Evolutionary conservation across 2,888 invertebrate species (phyloP).

Genomic region (Nematopogon swammerdamellus): DNA sequence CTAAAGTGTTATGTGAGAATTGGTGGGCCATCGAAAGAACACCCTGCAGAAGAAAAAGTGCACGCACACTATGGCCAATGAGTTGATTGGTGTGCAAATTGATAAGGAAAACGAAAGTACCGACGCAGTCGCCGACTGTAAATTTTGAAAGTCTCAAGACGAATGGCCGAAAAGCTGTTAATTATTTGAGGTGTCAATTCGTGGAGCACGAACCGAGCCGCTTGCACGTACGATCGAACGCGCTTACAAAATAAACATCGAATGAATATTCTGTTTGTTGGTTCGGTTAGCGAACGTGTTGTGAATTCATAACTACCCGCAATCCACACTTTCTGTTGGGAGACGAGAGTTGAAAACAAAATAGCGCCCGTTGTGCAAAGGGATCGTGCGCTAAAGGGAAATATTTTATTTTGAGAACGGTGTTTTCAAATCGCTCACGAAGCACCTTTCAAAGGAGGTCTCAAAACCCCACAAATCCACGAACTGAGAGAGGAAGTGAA

Average conservation of each 20-base stretch:
- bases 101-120: not conserved
- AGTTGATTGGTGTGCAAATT: too few species aligned
- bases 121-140: not conserved
- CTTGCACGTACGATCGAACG: too few species aligned
- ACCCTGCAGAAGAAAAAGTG: too few species aligned
- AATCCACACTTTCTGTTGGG: not conserved
- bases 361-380: not conserved
- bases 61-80: too few species aligned
- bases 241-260: not conserved
- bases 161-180: not conserved
- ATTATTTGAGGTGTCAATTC: not conserved
- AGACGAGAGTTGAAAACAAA: not conserved
- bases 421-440: not conserved
- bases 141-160: not conserved
- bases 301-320: not conserved
- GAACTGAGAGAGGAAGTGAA: too few species aligned
- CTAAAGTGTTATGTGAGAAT: too few species aligned
- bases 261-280: not conserved
- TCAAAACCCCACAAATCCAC: too few species aligned
- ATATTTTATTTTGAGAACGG: not conserved
- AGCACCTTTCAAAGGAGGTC: too few species aligned
- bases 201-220: not conserved
- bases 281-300: not conserved
- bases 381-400: not conserved
- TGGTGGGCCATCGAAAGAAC: too few species aligned